Percentiles rank a stretch among this genome's conserved stretches.
phyloP scores from a whole-genome alignment of 1,140 invertebrate species.

The Atta colombica region DNA sequence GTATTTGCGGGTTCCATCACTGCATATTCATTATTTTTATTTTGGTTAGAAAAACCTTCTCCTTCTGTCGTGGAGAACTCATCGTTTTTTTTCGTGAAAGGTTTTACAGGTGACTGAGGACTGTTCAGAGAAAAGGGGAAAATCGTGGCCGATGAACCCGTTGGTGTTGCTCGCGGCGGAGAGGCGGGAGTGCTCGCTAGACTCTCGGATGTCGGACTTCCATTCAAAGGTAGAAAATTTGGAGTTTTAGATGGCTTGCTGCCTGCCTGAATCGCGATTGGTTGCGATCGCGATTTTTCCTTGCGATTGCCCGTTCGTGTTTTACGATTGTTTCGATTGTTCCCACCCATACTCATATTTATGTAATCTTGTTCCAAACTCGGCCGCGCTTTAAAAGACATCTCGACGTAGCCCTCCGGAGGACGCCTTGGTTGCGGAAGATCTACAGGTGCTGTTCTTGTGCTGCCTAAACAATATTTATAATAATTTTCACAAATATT shows the following conservation, averaged over 20 bases:
- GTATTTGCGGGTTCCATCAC: conserved; percentile 76
- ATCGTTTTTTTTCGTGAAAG: conserved; percentile 76
- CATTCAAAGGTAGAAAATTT: conserved; percentile 83
- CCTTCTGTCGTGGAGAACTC: conserved; percentile 54
- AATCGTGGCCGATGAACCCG: conserved; percentile 87
- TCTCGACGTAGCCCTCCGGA: conserved; percentile 89
- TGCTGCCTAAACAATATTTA: conserved; percentile 74
- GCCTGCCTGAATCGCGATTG: conserved; percentile 88
- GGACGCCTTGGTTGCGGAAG: conserved; percentile 84
- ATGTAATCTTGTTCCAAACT: conserved; percentile 85
- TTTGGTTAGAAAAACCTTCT: conserved; percentile 25
- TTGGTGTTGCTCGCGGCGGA: conserved; percentile 86
- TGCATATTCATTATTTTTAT: conserved; percentile 79
- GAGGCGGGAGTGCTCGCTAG: conserved; percentile 85
- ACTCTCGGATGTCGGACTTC: conserved; percentile 83
- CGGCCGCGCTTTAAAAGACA: conserved; percentile 85
- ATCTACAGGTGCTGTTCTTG: conserved; percentile 84
- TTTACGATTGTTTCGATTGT: conserved; percentile 72
- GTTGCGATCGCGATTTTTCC: conserved; percentile 87
- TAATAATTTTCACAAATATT: neutral
- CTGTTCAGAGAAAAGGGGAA: conserved; percentile 89
- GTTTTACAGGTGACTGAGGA: conserved; percentile 87
- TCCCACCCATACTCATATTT: conserved; percentile 83
- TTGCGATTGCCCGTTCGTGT: conserved; percentile 81
- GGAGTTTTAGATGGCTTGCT: conserved; percentile 84